phyloP scores from a whole-genome alignment of 2,888 invertebrate genomes.

The Agrilus biguttatus region DNA sequence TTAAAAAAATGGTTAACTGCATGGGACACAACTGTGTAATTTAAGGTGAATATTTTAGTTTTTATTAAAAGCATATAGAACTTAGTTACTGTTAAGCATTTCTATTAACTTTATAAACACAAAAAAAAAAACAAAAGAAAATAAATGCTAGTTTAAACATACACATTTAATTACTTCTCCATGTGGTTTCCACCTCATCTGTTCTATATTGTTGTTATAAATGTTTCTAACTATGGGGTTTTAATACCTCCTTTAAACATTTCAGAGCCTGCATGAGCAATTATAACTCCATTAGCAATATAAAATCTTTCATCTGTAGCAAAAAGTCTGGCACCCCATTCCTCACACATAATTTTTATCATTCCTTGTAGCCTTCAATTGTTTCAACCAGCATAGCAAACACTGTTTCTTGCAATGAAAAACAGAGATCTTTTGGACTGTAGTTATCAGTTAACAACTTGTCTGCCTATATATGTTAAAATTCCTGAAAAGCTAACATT shows the following conservation, averaged over 20 bases:
- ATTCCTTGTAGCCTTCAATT: conserved; percentile 89
- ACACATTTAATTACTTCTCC: conserved; percentile 49
- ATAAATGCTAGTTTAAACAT: too few species aligned
- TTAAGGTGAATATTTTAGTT: too few species aligned
- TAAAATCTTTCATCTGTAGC: conserved; percentile 98
- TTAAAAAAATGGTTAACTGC: conserved; percentile 55
- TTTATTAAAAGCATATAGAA: too few species aligned
- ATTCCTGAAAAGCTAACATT: conserved; percentile 98
- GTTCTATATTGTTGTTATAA: conserved; percentile 85
- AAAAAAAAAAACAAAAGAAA: neutral
- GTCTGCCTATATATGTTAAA: conserved; percentile 69
- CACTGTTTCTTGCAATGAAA: conserved; percentile 92
- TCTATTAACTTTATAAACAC: too few species aligned
- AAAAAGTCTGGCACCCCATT: conserved; percentile 75
- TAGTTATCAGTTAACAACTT: conserved; percentile 48
- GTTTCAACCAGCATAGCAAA: conserved; percentile 98
- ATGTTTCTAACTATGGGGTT: conserved; percentile 70
- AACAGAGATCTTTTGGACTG: conserved; percentile 87
- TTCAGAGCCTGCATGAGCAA: conserved; percentile 89
- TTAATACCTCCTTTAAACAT: conserved; percentile 62
- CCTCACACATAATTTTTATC: conserved; percentile 91
- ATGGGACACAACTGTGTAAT: conserved; percentile 18
- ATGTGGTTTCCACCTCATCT: conserved; percentile 74
- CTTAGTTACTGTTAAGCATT: too few species aligned
- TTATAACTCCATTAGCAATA: conserved; percentile 99